Evolutionary conservation across 2,113 vertebrate genomes (phyloP).

Genomic region (Camelus dromedarius): DNA sequence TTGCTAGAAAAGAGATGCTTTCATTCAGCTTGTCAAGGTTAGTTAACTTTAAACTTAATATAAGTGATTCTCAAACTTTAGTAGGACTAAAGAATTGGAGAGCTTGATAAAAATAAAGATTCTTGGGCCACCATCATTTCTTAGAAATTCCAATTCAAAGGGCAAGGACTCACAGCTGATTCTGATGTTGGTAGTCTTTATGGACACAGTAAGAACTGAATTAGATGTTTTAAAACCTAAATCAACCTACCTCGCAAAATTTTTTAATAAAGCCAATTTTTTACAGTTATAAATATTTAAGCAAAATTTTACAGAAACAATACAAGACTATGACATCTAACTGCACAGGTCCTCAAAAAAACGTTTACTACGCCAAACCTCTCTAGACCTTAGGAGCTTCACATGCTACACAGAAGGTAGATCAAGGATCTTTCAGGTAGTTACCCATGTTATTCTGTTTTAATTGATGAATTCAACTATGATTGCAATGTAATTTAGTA

Average conservation of each 20-base stretch:
- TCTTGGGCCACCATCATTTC: not conserved
- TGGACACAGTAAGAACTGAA: slow-evolving; percentile 25
- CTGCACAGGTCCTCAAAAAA: slow-evolving; percentile 18
- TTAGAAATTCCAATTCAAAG: slow-evolving; percentile 46
- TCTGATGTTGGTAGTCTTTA: slow-evolving; percentile 44
- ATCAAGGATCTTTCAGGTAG: not conserved
- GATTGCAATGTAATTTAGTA: slow-evolving; percentile 2
- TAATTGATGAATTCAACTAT: slow-evolving; percentile 46
- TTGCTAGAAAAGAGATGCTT: slow-evolving; percentile 44
- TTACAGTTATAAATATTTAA: slow-evolving; percentile 51
- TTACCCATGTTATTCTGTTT: slow-evolving; percentile 39
- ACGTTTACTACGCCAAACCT: not conserved
- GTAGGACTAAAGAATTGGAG: slow-evolving; percentile 18
- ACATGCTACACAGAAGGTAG: not conserved
- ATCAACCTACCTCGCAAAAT: not conserved
- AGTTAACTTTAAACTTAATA: slow-evolving; percentile 49
- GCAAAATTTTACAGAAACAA: slow-evolving; percentile 62
- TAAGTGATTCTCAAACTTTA: slow-evolving; percentile 46
- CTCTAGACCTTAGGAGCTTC: not conserved
- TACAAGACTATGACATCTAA: not conserved
- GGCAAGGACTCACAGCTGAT: slow-evolving; percentile 17
- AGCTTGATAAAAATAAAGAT: slow-evolving; percentile 48
- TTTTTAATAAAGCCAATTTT: slow-evolving; percentile 48
- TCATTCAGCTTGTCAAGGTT: slow-evolving; percentile 10
- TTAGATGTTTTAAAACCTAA: slow-evolving; percentile 43